Evolutionary conservation across 2,797 vertebrate species (phyloP), one percentile per base, ranked within the genome.

Genomic region (Notoglanidium macrostoma): DNA sequence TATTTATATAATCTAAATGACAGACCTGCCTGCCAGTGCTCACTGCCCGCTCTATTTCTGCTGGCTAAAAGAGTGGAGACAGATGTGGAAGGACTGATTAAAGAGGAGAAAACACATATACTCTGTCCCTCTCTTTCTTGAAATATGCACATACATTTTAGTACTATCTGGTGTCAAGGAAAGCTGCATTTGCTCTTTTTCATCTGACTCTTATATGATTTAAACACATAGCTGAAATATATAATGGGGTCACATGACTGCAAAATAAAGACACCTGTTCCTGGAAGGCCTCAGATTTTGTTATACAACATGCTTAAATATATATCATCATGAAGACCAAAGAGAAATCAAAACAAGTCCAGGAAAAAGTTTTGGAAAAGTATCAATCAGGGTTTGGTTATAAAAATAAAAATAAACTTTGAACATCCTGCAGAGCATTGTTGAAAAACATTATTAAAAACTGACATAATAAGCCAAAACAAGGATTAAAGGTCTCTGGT

Each of bases 1-100:
- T 92, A 92, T 92, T 91, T 93, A 89, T 91, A 91, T 73, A 77
- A 87, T 67, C 85, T 87, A 92, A 93, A 93, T 93, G 88, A 93
- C 90, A 93, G 92, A 85, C 87, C 57, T 70, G 73, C 4, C 44
- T 88, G 90, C 93, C 93, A 93, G 82, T 78, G 85, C 90, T 88
- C 87, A 85, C 90, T 86, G 91, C 87, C 87, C 54, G 87, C 63
- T 87, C 90, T 89, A 89, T 91, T 91, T 89, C 86, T 86, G 86
- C 57, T 55, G 1, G 17, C 83, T 59, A 63, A 72, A 84, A 89
- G 88, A 91, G 89, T 88, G 76, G 79, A 90, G 86, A 88, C 93
- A 93, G 92, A 93, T 92, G 92, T 92, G 85, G 68, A 67, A 76
- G 51, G 17, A 29, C 81, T 86, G 80, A 92, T 92, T 91, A 92